Evolutionary conservation across 2,888 invertebrate species (phyloP).

Genomic region (Drosophila rellima): DNA sequence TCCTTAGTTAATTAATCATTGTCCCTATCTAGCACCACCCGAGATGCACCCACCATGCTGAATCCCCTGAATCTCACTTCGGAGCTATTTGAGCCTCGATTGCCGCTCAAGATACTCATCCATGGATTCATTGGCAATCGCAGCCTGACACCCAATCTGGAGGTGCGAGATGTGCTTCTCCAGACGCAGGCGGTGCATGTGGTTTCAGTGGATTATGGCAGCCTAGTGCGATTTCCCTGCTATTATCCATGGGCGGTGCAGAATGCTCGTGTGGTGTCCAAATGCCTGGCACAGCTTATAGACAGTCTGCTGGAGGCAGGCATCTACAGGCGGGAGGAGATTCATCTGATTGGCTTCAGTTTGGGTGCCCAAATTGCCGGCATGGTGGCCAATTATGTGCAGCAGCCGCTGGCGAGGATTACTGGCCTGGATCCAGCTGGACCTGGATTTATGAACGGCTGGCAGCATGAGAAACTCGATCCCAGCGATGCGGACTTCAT

Average conservation of each 20-base stretch:
- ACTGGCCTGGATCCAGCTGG: constrained; percentile 89
- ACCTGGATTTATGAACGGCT: constrained; percentile 87
- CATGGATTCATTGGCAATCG: constrained; percentile 88
- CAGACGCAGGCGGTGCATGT: constrained; percentile 87
- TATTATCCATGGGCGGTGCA: constrained; percentile 87
- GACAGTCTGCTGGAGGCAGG: constrained; percentile 86
- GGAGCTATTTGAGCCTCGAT: constrained; percentile 73
- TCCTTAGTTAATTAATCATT: not conserved
- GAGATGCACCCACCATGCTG: constrained; percentile 85
- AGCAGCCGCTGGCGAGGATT: constrained; percentile 86
- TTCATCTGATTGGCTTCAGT: constrained; percentile 89
- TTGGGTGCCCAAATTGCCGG: constrained; percentile 89
- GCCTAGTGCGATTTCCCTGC: constrained; percentile 87
- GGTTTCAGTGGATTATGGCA: constrained; percentile 88
- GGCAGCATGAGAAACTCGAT: constrained; percentile 87
- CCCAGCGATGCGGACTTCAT: constrained; percentile 88
- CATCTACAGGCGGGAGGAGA: constrained; percentile 84
- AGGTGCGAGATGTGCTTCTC: constrained; percentile 88
- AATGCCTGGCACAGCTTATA: constrained; percentile 88
- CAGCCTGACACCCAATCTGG: constrained; percentile 87
- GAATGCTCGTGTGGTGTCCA: constrained; percentile 88
- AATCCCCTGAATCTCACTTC: constrained; percentile 68
- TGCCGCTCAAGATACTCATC: constrained; percentile 87
- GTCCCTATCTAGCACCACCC: constrained; percentile 29
- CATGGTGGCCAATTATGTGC: constrained; percentile 86